Evolutionary conservation across 2,797 vertebrate genomes (phyloP).

Genomic region (Potorous gilbertii): DNA sequence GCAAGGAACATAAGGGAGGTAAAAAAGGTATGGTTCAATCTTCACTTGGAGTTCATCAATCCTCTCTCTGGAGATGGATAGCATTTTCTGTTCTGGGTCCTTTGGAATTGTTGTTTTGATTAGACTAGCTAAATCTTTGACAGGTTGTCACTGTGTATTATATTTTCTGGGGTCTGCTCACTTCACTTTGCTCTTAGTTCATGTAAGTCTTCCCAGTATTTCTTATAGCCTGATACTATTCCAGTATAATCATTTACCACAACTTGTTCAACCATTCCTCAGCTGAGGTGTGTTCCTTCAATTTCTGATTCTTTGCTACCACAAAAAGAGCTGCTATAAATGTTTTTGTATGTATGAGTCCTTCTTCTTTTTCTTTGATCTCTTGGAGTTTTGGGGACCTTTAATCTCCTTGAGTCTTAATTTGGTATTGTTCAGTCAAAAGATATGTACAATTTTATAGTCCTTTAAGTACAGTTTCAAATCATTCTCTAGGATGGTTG

Average conservation of each 20-base stretch:
- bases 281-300: neutral
- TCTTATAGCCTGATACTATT: neutral
- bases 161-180: neutral
- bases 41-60: neutral
- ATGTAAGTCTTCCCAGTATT: neutral
- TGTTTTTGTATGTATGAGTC: neutral
- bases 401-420: neutral
- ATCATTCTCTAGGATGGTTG: neutral
- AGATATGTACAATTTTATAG: neutral
- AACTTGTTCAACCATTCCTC: neutral
- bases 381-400: no score
- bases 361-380: neutral
- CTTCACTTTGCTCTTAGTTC: neutral
- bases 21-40: neutral
- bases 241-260: neutral
- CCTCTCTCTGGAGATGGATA: neutral
- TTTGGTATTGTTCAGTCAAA: neutral
- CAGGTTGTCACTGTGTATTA: neutral
- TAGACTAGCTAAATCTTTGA: neutral
- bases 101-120: neutral
- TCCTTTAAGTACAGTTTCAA: neutral
- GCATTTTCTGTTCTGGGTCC: neutral
- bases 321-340: neutral
- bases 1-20: neutral
- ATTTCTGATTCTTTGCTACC: neutral